Evolutionary conservation across 2,113 vertebrate genomes (phyloP).

Genomic region (Oreochromis tanganicae): DNA sequence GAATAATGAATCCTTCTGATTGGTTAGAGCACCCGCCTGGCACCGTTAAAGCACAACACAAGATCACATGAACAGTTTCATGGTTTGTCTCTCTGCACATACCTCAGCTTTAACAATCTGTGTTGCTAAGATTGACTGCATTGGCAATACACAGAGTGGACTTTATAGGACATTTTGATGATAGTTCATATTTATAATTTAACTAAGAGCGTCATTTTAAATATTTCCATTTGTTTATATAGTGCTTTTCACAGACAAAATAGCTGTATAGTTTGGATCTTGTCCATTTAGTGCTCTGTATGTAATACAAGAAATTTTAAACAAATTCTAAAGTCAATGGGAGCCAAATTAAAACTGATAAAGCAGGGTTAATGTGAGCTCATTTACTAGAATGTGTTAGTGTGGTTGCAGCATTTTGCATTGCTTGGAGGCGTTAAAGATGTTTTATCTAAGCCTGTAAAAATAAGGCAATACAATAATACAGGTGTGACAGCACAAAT

Average conservation of each 20-base stretch:
- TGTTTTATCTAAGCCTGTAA: background rate
- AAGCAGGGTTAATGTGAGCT: background rate
- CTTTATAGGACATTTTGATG: background rate
- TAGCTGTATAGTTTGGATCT: background rate
- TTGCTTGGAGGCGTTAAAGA: background rate
- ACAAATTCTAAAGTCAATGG: background rate
- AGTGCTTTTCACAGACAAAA: background rate
- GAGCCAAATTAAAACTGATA: background rate
- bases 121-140: background rate
- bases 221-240: background rate
- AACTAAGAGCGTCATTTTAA: background rate
- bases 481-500: background rate
- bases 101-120: background rate
- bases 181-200: background rate
- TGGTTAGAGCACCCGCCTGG: background rate
- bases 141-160: background rate
- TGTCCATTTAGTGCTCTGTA: background rate
- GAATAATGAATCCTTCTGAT: background rate
- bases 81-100: background rate
- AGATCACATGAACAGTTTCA: background rate
- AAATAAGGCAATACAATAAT: background rate
- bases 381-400: background rate
- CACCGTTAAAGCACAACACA: background rate
- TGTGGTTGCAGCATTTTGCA: background rate
- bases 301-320: background rate